Percentiles rank a stretch among this genome's conserved stretches.
Conservation (phyloP, 2,888 invertebrate species). For the Stenichneumon culpator region DNA sequence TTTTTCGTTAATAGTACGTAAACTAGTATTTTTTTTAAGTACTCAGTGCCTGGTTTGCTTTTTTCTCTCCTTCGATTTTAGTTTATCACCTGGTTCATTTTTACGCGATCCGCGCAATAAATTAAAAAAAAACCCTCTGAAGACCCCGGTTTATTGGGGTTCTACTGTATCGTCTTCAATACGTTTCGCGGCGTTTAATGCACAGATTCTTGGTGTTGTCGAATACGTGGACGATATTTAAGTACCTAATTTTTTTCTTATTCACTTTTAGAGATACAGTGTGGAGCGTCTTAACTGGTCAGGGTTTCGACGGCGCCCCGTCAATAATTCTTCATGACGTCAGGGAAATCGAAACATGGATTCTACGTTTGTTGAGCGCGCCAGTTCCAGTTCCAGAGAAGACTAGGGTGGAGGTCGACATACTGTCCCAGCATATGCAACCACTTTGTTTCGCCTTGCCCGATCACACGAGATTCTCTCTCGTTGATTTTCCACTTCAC, state of each 20-base stretch:
- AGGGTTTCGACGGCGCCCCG: constrained; percentile 92
- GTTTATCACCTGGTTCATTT: no score
- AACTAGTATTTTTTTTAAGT: no score
- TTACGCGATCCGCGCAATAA: no score
- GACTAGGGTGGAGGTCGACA: constrained; percentile 91
- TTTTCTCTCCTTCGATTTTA: no score
- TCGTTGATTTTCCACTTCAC: constrained; percentile 99
- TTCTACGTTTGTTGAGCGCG: constrained; percentile 96
- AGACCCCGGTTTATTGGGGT: no score
- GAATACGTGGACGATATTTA: neutral
- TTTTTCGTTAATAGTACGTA: no score
- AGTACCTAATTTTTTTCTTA: constrained; percentile 30
- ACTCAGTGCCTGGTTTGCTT: no score
- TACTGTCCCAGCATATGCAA: constrained; percentile 94
- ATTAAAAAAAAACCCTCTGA: no score
- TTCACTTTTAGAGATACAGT: constrained; percentile 92
- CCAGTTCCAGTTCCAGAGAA: constrained; percentile 99
- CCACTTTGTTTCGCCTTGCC: constrained; percentile 97
- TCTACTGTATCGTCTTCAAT: no score
- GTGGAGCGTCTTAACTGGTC: constrained; percentile 97
- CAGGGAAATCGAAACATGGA: constrained; percentile 99
- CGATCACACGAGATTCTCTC: constrained; percentile 98
- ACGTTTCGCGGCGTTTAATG: neutral
- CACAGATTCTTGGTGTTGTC: no score
- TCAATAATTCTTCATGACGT: constrained; percentile 98